Evolutionary conservation across 2,888 invertebrate species (phyloP), one percentile per base, ranked within the genome.

Genomic region (Epinotia ramella): DNA sequence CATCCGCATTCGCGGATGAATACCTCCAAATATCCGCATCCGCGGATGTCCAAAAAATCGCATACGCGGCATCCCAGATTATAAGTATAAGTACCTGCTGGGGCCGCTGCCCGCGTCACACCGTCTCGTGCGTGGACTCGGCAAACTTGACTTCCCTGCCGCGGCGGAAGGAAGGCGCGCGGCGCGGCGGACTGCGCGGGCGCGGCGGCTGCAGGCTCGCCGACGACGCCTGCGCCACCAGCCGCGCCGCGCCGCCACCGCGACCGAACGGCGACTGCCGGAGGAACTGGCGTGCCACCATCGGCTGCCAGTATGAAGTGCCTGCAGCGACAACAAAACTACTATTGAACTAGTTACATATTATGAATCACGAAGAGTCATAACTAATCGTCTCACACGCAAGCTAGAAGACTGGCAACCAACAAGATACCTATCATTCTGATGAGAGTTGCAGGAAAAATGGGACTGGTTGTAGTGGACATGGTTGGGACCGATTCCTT

Each of bases 201-300:
- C 84, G 81, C 40, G 89, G 87, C 66, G 94, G 91, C 81, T 94
- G 95, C 81, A 95, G 82, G 80, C 94, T 93, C 57, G 94, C 93
- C 0, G 95, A 94, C 24, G 95, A 94, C 44, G 91, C 88, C 81
- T 94, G 94, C 59, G 93, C 81, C 71, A 91, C 77, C 74, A 93
- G 83, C 70, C 90, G 88, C 40, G 91, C 88, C 73, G 86, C 65
- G 83, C 80, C 77, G 33, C 90, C 89, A 33, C 89, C 87, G 33
- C 90, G 90, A 33, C 89, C 87, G 90, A 97, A 97, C 72, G 97
- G 97, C 65, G 96, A 97, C 78, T 95, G 95, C 28, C 95, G 95
- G 20, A 96, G 96, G 86, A 97, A 97, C 88, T 97, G 97, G 76
- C 96, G 96, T 44, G 97, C 97, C 66, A 96, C 96, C 77, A 97